phyloP scores from a whole-genome alignment of 2,797 vertebrate genomes.

The Pseudocheirus occidentalis region DNA sequence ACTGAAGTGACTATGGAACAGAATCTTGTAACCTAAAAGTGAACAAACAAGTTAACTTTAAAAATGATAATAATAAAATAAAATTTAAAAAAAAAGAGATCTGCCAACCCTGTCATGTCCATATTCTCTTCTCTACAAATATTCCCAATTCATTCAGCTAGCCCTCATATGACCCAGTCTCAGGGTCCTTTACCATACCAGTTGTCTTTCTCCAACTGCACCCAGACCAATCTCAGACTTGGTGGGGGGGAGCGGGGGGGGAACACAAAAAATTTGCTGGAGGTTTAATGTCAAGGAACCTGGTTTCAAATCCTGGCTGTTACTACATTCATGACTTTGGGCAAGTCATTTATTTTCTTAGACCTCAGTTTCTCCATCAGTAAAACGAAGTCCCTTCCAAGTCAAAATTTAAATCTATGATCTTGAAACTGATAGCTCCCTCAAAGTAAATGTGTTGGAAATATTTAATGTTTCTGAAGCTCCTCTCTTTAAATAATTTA shows the following conservation, averaged over 20 bases:
- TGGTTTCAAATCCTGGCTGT: neutral
- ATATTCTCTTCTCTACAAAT: neutral
- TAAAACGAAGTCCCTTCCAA: neutral
- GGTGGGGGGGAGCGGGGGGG: too few relatives aligned
- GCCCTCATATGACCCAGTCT: neutral
- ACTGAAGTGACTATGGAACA: too few relatives aligned
- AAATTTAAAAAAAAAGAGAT: too few relatives aligned
- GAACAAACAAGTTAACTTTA: too few relatives aligned
- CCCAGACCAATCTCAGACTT: neutral
- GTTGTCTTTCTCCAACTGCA: neutral
- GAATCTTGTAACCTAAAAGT: too few relatives aligned
- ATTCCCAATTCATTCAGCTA: neutral
- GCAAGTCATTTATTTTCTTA: neutral
- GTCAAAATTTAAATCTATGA: neutral
- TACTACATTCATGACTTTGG: neutral
- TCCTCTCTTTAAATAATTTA: neutral
- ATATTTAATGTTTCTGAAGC: slow-evolving; percentile 51
- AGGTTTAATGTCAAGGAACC: slow-evolving; percentile 6
- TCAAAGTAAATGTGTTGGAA: slow-evolving; percentile 30
- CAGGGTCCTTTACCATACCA: neutral
- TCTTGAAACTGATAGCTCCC: neutral
- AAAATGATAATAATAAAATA: too few relatives aligned
- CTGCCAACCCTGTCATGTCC: neutral
- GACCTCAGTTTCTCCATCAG: neutral
- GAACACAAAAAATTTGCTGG: neutral